Percentiles rank a stretch among this genome's conserved stretches.
phyloP scores from a whole-genome alignment of 2,888 invertebrate species.

The Strigamia transsilvanica region DNA sequence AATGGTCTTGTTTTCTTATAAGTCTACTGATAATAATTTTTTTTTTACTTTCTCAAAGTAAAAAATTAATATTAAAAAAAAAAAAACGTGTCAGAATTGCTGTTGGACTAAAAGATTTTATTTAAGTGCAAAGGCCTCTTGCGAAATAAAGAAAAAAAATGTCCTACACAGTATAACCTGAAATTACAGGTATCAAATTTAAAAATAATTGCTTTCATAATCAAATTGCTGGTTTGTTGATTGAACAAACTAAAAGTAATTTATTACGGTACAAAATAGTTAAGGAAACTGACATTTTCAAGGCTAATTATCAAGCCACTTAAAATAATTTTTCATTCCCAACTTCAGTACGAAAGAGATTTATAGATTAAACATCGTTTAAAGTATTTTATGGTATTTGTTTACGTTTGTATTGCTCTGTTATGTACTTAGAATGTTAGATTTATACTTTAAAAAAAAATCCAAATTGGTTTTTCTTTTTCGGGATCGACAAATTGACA shows the following conservation, averaged over 20 bases:
- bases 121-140: slow-evolving; percentile 31
- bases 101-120: slow-evolving; percentile 6
- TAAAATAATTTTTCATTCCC: not conserved
- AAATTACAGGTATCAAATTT: slow-evolving; percentile 42
- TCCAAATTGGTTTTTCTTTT: not conserved
- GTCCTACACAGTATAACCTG: slow-evolving; percentile 21
- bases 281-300: not conserved
- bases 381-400: no score
- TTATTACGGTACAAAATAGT: not conserved
- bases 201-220: slow-evolving; percentile 33
- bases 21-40: not conserved
- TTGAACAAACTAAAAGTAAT: slow-evolving; percentile 32
- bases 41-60: not conserved
- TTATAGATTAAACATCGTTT: no score
- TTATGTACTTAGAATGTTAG: no score
- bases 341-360: no score
- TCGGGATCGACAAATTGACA: not conserved
- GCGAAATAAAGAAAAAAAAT: slow-evolving; percentile 11
- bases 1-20: not conserved
- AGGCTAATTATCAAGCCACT: not conserved
- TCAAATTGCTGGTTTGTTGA: slow-evolving; percentile 7
- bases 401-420: no score
- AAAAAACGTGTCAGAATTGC: not conserved
- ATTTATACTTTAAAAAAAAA: no score
- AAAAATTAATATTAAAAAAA: not conserved